These are phyloP conservation scores for Theropithecus gelada DNA, from an alignment of 2,113 vertebrate genomes.

Conservation along the genomic window DNA sequence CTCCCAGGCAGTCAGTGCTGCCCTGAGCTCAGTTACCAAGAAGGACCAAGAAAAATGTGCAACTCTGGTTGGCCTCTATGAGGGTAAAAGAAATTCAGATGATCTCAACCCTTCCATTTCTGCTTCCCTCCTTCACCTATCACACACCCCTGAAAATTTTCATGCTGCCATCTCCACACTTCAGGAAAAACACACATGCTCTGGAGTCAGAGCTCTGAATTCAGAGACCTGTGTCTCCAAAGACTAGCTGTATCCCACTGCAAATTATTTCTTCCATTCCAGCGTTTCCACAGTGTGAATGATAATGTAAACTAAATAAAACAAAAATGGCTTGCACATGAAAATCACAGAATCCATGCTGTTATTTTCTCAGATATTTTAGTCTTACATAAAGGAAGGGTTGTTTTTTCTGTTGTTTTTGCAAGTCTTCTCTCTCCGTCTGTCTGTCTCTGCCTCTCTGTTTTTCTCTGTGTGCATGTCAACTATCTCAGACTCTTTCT, in stretches of 20 bases:
- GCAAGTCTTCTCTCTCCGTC: not conserved
- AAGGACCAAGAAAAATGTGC: not conserved
- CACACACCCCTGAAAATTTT: not conserved
- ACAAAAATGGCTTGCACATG: not conserved
- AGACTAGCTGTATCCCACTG: not conserved
- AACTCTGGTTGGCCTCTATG: not conserved
- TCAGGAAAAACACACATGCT: rapidly evolving
- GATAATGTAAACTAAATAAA: not conserved
- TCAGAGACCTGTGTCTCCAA: not conserved
- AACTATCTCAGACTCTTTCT: not conserved
- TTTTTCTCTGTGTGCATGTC: not conserved
- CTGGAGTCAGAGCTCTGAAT: not conserved
- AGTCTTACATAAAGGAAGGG: not conserved
- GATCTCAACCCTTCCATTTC: not conserved
- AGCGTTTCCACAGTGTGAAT: not conserved
- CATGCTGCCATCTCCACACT: not conserved
- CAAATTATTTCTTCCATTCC: not conserved
- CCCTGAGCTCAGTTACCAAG: not conserved
- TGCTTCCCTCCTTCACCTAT: not conserved
- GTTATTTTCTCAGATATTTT: not conserved
- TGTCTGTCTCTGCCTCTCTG: not conserved
- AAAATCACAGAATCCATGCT: not conserved
- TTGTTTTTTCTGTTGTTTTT: not conserved
- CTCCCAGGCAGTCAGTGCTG: not conserved
- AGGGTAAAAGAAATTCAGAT: not conserved